Base-by-base conservation (phyloP, 2,888 invertebrate species). In the Abrostola tripartita region DNA sequence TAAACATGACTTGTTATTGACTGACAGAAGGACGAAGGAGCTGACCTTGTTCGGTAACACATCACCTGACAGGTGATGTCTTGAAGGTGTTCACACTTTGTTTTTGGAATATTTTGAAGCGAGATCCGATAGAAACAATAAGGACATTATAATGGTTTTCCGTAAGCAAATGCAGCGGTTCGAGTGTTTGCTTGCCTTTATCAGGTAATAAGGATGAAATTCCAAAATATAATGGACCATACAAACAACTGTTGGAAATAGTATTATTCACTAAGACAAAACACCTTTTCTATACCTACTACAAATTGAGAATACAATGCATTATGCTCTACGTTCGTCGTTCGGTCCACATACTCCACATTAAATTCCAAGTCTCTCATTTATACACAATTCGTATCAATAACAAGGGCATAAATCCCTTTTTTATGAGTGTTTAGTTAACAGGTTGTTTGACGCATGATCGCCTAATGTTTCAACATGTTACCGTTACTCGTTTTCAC, bases 11-110 rank as follows among this genome's bases (percentile, higher is more conserved):
- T 63, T 4, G 41, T 62, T 58, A 36, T 51, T 10, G 52, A 42
- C 36, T 41, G 14, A 47, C 44, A 40, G 66, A 67, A 74, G 65
- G 57, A 68, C 63, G 63, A 38, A 73, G 47, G 66, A 56, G 38
- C 38, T 71, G 68, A 67, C 74, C 65, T 76, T 74, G 68, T 64
- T 67, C 41, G 42, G 64, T 65, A 66, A 76, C 64, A 71, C 49
- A 68, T 67, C 37, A 14, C 44, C 44, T 56, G 57, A 65, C 63
- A 57, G n/a, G n/a, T n/a, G n/a, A n/a, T n/a, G n/a, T 55, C 40
- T 47, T 54, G 55, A 76, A 76, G 71, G 74, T 71, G 49, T 60
- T 63, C 14, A 51, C 36, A 61, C 44, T 62, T 57, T 68, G 64
- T 53, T 68, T 66, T 60, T 52, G 56, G 65, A 71, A 67, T 67